phyloP scores from a whole-genome alignment of 1,140 invertebrate genomes.

The Macrosteles quadrilineatus region DNA sequence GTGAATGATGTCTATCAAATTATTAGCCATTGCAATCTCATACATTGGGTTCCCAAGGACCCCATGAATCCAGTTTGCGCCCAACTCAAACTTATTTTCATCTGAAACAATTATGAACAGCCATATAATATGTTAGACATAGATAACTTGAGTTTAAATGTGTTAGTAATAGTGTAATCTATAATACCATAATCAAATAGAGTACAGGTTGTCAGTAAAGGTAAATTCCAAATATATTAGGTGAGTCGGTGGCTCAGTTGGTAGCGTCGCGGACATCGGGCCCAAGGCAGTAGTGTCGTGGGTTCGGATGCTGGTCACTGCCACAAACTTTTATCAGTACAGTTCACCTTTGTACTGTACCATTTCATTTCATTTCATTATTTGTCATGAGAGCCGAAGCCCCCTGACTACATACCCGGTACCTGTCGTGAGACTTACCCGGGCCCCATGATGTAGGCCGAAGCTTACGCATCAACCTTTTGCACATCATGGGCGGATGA shows the following conservation, averaged over 20 bases:
- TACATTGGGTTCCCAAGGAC: constrained; percentile 84
- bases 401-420: too few species aligned
- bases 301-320: too few species aligned
- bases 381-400: too few species aligned
- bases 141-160: background rate
- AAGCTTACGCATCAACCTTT: too few species aligned
- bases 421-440: too few species aligned
- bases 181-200: background rate
- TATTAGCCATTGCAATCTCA: constrained; percentile 80
- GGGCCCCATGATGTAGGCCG: too few species aligned
- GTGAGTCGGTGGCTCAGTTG: too few species aligned
- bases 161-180: background rate
- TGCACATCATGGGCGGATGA: too few species aligned
- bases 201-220: background rate
- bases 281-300: too few species aligned
- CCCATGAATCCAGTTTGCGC: constrained; percentile 94
- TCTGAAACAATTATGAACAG: constrained; percentile 47
- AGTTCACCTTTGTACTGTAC: too few species aligned
- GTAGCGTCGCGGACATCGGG: too few species aligned
- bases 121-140: constrained; percentile 27
- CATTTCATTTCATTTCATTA: background rate
- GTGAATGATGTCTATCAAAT: constrained; percentile 78
- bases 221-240: background rate
- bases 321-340: too few species aligned
- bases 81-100: constrained; percentile 70